phyloP scores from a whole-genome alignment of 2,113 vertebrate genomes.

The Nycticorax nycticorax region DNA sequence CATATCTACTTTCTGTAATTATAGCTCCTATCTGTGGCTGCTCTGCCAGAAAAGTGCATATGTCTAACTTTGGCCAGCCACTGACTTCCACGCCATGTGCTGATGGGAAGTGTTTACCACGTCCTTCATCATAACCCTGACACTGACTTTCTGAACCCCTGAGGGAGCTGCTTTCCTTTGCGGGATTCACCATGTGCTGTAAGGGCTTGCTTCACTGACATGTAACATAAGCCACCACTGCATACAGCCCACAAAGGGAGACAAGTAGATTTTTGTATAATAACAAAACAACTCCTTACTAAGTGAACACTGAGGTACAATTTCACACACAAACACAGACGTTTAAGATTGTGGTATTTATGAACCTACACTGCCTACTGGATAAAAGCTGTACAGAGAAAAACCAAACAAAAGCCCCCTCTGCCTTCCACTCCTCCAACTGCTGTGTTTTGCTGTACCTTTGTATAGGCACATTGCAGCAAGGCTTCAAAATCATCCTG shows the following conservation, averaged over 20 bases:
- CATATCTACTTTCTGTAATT: background rate
- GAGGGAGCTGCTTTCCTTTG: background rate
- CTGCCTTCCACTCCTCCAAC: background rate
- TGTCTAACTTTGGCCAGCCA: conserved; percentile 5
- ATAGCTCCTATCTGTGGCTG: background rate
- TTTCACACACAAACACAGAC: background rate
- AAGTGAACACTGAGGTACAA: background rate
- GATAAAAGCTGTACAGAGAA: background rate
- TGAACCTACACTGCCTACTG: background rate
- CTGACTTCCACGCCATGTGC: background rate
- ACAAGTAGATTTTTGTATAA: background rate
- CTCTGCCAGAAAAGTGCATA: background rate
- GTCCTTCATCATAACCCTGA: background rate
- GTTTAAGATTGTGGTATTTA: background rate
- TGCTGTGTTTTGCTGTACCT: background rate
- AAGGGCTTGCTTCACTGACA: background rate
- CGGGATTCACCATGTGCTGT: background rate
- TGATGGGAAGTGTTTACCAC: conserved; percentile 3
- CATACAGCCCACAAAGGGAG: background rate
- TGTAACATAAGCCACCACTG: background rate
- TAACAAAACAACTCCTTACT: background rate
- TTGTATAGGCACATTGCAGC: background rate
- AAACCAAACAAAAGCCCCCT: background rate
- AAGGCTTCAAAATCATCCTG: background rate
- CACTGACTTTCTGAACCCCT: conserved; percentile 8